phyloP scores from a whole-genome alignment of 2,888 invertebrate species.

The Muscina levida region DNA sequence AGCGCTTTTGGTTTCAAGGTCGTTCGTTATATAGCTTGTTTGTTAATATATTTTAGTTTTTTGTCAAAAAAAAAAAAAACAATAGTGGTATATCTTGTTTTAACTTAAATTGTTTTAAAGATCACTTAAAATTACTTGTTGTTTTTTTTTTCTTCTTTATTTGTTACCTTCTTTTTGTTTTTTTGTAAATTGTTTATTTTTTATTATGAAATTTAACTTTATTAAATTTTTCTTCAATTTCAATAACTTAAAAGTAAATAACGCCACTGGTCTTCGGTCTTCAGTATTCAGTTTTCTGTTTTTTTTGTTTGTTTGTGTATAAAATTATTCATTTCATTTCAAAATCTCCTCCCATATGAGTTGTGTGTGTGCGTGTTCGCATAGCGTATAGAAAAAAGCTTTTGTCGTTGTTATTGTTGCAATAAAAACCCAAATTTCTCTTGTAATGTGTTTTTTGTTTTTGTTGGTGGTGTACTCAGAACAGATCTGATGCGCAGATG shows the following conservation, averaged over 20 bases:
- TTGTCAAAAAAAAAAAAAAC: neutral
- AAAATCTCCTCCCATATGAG: conserved; percentile 46
- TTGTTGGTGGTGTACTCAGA: conserved; percentile 47
- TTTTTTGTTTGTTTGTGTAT: neutral
- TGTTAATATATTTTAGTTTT: conserved; percentile 31
- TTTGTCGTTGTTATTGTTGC: conserved; percentile 67
- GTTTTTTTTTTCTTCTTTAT: conserved; percentile 68
- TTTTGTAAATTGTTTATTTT: no score
- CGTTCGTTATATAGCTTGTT: conserved; percentile 50
- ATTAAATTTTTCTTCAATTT: conserved; percentile 41
- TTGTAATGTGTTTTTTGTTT: conserved; percentile 44
- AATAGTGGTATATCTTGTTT: no score
- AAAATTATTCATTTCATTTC: neutral
- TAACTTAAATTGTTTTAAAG: conserved; percentile 26
- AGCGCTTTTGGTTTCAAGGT: conserved; percentile 27
- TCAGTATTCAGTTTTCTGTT: no score
- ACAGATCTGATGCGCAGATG: neutral
- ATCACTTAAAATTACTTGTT: conserved; percentile 31
- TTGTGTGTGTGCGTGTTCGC: no score
- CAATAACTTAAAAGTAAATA: conserved; percentile 62
- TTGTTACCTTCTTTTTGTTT: conserved; percentile 68
- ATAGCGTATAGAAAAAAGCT: conserved; percentile 18
- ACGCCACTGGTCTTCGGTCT: conserved; percentile 47
- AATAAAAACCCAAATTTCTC: conserved; percentile 41
- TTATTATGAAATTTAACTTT: conserved; percentile 1